Evolutionary conservation across 2,113 vertebrate genomes (phyloP), one percentile per base, ranked within the genome.

Genomic region (Bujurquina vittata): DNA sequence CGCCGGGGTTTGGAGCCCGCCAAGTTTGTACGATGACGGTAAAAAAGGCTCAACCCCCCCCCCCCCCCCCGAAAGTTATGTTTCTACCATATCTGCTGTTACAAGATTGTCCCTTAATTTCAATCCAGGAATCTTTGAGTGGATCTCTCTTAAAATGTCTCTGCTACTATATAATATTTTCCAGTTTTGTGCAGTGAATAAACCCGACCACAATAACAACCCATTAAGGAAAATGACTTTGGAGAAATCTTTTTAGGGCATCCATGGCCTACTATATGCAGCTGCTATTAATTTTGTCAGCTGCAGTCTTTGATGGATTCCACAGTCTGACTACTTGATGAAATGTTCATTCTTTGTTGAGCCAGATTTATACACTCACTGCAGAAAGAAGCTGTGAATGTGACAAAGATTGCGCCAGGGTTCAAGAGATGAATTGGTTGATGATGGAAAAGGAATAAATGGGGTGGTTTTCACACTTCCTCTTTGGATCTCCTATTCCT

Each of bases 401-500:
- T 63, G 74, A 84, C 12, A 22, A 46, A 8, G 40, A 33, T 29
- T 35, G 77, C 56, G 74, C 18, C 43, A 58, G 23, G 60, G 43
- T 77, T 78, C 59, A 35, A 73, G 33, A 60, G 80, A 63, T 52
- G 77, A 86, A 77, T 2, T 57, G 55, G 46, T 20, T 4, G 49
- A 80, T 90, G 88, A 92, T 74, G 81, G 89, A 88, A 89, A 77
- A 4, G 79, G 33, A 89, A 89, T 78, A 93, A 90, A 87, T 55
- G 49, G 80, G 78, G 73, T 69, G 57, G 74, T 83, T 92, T 84
- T 89, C 54, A 67, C 75, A 61, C 73, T 80, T 92, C 78, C 79
- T 84, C 75, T 77, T 31, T 58, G 31, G 54, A 37, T 81, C 88
- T 76, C 75, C 15, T 35, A 43, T 87, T 79, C 63, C 75, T 40